Evolutionary conservation across 2,113 vertebrate genomes (phyloP).

Genomic region (Apistogramma diplotaenia): DNA sequence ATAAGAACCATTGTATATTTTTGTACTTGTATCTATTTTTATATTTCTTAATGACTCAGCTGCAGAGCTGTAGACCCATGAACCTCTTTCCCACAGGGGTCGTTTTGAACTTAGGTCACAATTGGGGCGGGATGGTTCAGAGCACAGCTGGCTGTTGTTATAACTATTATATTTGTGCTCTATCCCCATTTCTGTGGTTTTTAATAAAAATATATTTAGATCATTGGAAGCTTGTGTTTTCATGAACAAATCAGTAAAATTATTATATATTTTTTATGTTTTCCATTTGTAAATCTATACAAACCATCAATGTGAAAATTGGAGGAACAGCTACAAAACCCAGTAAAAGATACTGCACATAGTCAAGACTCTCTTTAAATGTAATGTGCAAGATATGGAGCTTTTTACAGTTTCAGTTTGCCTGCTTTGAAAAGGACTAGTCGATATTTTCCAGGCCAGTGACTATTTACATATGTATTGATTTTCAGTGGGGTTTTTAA

Average conservation of each 20-base stretch:
- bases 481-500: neutral
- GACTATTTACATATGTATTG: neutral
- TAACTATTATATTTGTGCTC: neutral
- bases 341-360: no score
- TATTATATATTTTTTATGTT: neutral
- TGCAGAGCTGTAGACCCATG: slow-evolving; percentile 9
- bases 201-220: neutral
- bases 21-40: slow-evolving; percentile 6
- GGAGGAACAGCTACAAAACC: no score
- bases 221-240: neutral
- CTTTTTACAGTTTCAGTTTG: no score
- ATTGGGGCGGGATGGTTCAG: neutral
- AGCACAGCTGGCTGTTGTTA: slow-evolving; percentile 18
- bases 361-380: no score
- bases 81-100: slow-evolving; percentile 28
- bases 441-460: neutral
- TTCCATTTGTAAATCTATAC: neutral
- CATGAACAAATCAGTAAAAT: neutral
- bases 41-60: slow-evolving; percentile 22
- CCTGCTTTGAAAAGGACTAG: neutral
- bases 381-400: no score
- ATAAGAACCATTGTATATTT: neutral
- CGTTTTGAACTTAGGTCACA: slow-evolving; percentile 32
- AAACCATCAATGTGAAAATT: neutral
- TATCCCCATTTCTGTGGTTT: neutral